Conservation (phyloP, 2,797 vertebrate genomes). For the Manis crassicaudata region DNA sequence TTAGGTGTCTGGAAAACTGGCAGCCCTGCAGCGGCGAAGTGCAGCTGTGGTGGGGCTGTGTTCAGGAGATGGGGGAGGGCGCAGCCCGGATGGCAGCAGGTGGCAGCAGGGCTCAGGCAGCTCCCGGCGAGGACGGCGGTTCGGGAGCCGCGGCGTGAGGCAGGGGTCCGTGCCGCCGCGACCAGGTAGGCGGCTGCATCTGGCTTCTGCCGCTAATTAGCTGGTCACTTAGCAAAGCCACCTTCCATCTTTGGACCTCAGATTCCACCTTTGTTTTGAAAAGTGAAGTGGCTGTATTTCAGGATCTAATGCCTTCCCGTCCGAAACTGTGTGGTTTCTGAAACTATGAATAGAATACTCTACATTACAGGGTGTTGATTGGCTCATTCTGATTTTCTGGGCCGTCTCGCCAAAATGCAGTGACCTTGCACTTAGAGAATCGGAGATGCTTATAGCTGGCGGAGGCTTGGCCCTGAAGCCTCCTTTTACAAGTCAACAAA, state of each 20-base stretch:
- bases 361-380: constrained; percentile 43
- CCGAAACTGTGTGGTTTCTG: neutral
- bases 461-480: neutral
- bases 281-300: neutral
- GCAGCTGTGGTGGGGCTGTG: constrained; percentile 68
- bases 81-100: neutral
- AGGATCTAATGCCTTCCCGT: neutral
- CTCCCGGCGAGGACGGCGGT: constrained; percentile 53
- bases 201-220: neutral
- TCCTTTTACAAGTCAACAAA: constrained; percentile 15
- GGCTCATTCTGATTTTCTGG: constrained; percentile 26
- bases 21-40: constrained; percentile 69
- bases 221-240: neutral
- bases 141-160: neutral
- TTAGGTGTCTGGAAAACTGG: constrained; percentile 79
- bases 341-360: constrained; percentile 30
- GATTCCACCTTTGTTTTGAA: neutral
- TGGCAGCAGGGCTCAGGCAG: constrained; percentile 43
- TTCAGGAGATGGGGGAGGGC: neutral
- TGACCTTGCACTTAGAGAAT: constrained; percentile 28
- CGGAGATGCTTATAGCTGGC: constrained; percentile 44
- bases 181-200: neutral
- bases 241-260: neutral
- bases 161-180: neutral
- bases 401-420: neutral